Percentiles rank a stretch among this genome's conserved stretches.
Evolutionary conservation across 2,797 vertebrate genomes (phyloP).

Genomic region (Pteronotus mesoamericanus): DNA sequence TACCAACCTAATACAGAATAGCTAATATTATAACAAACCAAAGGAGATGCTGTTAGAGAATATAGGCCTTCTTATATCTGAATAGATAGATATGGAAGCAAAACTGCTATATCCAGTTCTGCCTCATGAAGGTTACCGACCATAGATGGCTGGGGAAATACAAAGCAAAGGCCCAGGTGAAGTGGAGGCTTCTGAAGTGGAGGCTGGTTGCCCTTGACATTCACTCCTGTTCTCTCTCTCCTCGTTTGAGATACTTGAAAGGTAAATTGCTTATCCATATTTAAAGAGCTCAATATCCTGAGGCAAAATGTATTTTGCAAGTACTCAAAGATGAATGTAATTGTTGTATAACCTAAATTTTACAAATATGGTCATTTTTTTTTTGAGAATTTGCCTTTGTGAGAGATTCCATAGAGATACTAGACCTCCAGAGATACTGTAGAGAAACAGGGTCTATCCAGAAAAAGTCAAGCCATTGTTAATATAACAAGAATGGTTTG

Average conservation of each 20-base stretch:
- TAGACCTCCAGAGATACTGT: background rate
- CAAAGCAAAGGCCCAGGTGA: background rate
- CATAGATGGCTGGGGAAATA: background rate
- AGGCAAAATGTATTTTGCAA: constrained; percentile 2
- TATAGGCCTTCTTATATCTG: background rate
- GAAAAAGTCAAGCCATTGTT: too few relatives aligned
- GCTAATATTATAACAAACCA: background rate
- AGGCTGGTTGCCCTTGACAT: background rate
- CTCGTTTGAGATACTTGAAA: background rate
- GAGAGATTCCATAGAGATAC: background rate
- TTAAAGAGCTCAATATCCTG: background rate
- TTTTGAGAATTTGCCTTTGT: background rate
- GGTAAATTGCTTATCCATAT: background rate
- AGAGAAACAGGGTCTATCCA: background rate
- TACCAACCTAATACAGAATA: background rate
- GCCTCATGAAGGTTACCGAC: background rate
- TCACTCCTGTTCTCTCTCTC: background rate
- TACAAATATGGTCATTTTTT: background rate
- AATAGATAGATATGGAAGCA: background rate
- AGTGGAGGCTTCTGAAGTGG: background rate
- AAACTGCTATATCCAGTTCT: background rate
- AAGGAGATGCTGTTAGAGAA: background rate
- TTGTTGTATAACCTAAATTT: background rate
- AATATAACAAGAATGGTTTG: too few relatives aligned
- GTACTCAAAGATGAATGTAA: background rate